Base-by-base conservation (phyloP, 1,140 invertebrate species). In the Stegodyphus mimosarum region DNA sequence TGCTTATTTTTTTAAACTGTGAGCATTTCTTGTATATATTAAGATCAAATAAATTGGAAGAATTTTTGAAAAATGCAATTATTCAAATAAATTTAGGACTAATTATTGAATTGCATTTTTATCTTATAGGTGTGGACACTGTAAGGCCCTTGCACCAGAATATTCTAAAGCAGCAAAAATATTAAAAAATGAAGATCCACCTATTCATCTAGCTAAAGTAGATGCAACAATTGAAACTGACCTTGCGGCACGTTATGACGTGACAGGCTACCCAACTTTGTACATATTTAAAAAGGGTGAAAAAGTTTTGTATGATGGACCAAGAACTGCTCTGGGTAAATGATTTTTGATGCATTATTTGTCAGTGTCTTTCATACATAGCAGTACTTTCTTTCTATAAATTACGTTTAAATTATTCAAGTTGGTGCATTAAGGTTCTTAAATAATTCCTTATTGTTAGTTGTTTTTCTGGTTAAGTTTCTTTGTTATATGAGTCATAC, bases 211-310 rank as follows among this genome's bases (percentile, higher is more conserved):
- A 60, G 91, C 89, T 6, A 92, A 92, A 89, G 91, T 93, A 0
- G 92, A 92, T 89, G 91, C 91, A 7, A 92, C 92, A 13, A 89
- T 90, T 73, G 90, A 92, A 83, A 88, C 64, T n/a, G 90, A 90
- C 15, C 81, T 92, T n/a, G 91, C 90, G 18, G 88, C 90, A 80
- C 90, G 90, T 88, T 91, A 88, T 87, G 88, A 88, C 33, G 78
- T 86, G 48, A 87, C 83, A n/a, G 92, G 91, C 48, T 86, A 90
- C 88, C 92, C 92, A 15, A 92, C 92, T 1, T 75, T 91, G 55
- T 89, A 90, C 87, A 88, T 92, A 17, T 91, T 93, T 84, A 89
- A 91, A 63, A 90, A 91, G 78, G 92, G 92, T 52, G 89, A 90
- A 71, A 89, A 90, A 50, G 91, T 90, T 87, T 90, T 91, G 67